Base-by-base conservation (phyloP, 2,113 vertebrate genomes). In the Glaucomys volans region DNA sequence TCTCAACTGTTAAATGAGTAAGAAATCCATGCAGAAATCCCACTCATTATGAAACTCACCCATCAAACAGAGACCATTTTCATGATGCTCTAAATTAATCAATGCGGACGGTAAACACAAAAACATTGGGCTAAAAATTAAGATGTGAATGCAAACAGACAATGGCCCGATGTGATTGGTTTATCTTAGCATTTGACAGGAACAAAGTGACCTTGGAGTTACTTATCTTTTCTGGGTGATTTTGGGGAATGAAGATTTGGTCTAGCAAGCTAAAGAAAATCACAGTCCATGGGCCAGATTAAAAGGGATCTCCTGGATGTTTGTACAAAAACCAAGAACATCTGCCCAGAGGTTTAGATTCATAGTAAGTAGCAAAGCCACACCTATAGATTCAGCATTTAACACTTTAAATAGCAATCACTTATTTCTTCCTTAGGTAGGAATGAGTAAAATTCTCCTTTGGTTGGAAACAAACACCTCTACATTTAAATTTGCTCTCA, bases 51-150 rank as follows among this genome's bases (percentile, higher is more conserved):
- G 87, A 96, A 95, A 95, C 42, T 77, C 87, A 79, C 87, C 76
- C 71, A 85, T 90, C 76, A 83, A 72, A 95, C 81, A 91, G 52
- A 81, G 94, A 37, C 80, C 80, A 17, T 84, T 67, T 96, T 86
- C 81, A 93, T 95, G 97, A 91, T 97, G 95, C 92, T 98, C 94
- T 77, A 92, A 96, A 92, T 97, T 95, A 98, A 98, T 98, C 97
- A 97, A 98, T 98, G 85, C 75, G 50, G 76, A 95, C 24, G 37
- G 64, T 79, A 94, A 97, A 96, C 91, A 95, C 75, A 59, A 52
- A 81, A 92, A 90, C 83, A 91, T 32, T 77, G 94, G 69, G 66
- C 87, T 96, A 87, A 80, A 86, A 86, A 90, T 95, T 52, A 96
- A 97, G 84, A 91, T 66, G 28, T 90, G 79, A 93, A 72, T 35